These are phyloP conservation scores for Poecilia picta DNA, from an alignment of 2,797 vertebrate species.

Conservation along the genomic window DNA sequence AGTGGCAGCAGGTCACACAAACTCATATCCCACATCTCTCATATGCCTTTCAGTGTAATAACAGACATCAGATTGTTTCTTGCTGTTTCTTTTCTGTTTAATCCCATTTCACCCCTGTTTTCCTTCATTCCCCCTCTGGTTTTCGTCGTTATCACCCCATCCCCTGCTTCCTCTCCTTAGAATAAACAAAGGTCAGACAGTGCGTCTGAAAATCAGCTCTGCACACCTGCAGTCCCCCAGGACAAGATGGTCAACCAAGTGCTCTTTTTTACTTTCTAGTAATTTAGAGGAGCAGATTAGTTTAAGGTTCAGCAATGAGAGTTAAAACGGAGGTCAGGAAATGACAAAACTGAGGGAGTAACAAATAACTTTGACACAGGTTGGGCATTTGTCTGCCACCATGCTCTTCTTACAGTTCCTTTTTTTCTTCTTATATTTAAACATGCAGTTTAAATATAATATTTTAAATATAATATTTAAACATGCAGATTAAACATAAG, in stretches of 20 bases:
- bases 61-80: slow-evolving; percentile 49
- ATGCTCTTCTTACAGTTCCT: not conserved
- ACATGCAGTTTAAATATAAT: too few relatives aligned
- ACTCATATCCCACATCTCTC: slow-evolving; percentile 56
- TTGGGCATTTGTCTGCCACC: slow-evolving; percentile 6
- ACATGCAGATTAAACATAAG: too few relatives aligned
- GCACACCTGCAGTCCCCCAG: slow-evolving; percentile 18
- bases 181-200: slow-evolving; percentile 35
- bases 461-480: too few relatives aligned
- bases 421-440: not conserved
- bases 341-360: slow-evolving; percentile 22
- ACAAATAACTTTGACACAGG: slow-evolving; percentile 14
- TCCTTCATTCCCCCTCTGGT: slow-evolving; percentile 15
- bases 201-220: slow-evolving; percentile 50
- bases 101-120: slow-evolving; percentile 30
- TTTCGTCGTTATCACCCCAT: slow-evolving; percentile 18
- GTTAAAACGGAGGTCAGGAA: slow-evolving; percentile 22
- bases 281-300: slow-evolving; percentile 45
- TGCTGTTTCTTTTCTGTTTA: slow-evolving; percentile 48
- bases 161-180: slow-evolving; percentile 14
- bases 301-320: slow-evolving; percentile 39
- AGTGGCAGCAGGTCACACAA: slow-evolving; percentile 58
- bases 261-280: slow-evolving; percentile 42
- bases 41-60: slow-evolving; percentile 43
- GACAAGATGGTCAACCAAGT: slow-evolving; percentile 39